These are phyloP conservation scores for Lota lota DNA, from an alignment of 2,113 vertebrate species.

Conservation along the genomic window DNA sequence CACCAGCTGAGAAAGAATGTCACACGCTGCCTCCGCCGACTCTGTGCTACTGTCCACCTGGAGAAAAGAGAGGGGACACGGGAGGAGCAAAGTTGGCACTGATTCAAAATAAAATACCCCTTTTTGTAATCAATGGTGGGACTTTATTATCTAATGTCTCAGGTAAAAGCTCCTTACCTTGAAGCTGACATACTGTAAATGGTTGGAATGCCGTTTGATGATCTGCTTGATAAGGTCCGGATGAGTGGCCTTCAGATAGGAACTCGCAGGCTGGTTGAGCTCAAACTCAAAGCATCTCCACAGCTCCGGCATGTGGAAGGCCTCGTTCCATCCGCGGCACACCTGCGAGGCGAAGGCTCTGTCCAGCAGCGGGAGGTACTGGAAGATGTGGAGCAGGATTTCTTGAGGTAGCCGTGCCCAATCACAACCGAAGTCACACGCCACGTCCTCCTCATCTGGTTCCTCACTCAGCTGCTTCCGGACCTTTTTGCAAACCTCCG, in stretches of 20 bases:
- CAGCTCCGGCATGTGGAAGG: conserved; percentile 97
- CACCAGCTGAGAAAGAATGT: conserved; percentile 92
- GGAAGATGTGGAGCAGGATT: conserved; percentile 89
- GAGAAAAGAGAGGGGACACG: conserved; percentile 29
- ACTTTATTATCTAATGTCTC: background rate
- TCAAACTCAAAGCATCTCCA: conserved; percentile 98
- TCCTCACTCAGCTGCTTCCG: conserved; percentile 46
- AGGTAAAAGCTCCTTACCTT: conserved; percentile 77
- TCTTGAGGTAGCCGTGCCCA: conserved; percentile 90
- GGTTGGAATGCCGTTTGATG: conserved; percentile 94
- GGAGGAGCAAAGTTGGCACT: too few relatives aligned
- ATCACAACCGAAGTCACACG: conserved; percentile 43
- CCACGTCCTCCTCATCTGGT: background rate
- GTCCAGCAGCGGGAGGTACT: conserved; percentile 90
- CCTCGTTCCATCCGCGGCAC: conserved; percentile 90
- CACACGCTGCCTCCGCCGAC: conserved; percentile 92
- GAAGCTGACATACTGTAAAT: conserved; percentile 97
- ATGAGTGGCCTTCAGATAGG: conserved; percentile 93
- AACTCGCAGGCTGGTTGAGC: conserved; percentile 91
- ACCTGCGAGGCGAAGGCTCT: conserved; percentile 92
- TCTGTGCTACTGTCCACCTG: conserved; percentile 98
- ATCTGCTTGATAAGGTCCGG: conserved; percentile 97
- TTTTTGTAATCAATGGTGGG: background rate
- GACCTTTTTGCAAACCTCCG: conserved; percentile 75
- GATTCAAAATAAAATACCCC: background rate